Percentiles rank a stretch among this genome's conserved stretches.
These are phyloP conservation scores for Morus bassanus DNA, from an alignment of 2,797 vertebrate species.

Conservation along the genomic window DNA sequence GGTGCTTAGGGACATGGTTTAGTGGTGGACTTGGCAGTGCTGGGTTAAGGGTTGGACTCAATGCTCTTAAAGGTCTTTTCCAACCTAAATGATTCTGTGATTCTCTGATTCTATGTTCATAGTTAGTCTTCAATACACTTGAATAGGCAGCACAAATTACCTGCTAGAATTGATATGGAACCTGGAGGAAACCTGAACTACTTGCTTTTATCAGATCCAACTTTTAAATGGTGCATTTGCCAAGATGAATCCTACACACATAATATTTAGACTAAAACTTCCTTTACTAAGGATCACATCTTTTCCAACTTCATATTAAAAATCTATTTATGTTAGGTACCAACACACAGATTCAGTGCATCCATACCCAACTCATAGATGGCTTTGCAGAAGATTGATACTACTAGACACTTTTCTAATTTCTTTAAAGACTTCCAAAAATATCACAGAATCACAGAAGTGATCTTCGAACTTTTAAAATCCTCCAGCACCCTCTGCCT, in stretches of 20 bases:
- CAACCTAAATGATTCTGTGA: not conserved
- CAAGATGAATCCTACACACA: not conserved
- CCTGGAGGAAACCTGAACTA: not conserved
- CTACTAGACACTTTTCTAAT: not conserved
- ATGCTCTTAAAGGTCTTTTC: not conserved
- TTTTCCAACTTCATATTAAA: not conserved
- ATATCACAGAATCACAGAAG: not conserved
- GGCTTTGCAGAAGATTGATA: not conserved
- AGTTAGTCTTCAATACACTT: not conserved
- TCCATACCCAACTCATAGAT: not conserved
- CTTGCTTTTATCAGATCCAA: not conserved
- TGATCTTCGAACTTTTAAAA: not conserved
- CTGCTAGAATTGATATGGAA: not conserved
- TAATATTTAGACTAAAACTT: not conserved
- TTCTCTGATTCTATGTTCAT: not conserved
- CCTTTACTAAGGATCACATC: not conserved
- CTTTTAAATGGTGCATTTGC: not conserved
- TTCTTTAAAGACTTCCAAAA: not conserved
- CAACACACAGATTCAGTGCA: not conserved
- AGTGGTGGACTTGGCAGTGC: not conserved
- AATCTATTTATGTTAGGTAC: not conserved
- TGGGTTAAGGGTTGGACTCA: accelerated
- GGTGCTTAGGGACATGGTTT: not conserved
- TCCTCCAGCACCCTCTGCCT: not conserved
- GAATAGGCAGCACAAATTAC: not conserved